Conservation (phyloP, 2,888 invertebrate species). For the Platycnemis pennipes region DNA sequence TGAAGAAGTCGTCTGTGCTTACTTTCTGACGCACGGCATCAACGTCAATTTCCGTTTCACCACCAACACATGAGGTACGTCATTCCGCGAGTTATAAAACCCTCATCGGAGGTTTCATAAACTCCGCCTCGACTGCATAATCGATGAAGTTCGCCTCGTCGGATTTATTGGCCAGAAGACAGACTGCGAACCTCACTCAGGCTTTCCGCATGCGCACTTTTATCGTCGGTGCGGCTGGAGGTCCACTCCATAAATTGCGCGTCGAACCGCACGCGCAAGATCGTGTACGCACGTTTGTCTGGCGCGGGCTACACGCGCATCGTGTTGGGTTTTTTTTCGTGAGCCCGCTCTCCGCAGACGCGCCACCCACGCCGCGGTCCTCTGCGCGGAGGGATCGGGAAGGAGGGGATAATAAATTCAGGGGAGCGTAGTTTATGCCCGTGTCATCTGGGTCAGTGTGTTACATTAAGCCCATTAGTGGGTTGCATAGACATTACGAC, state of each 20-base stretch:
- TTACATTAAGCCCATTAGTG: slow-evolving; percentile 55
- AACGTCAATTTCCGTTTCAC: neutral
- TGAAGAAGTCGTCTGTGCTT: too few relatives aligned
- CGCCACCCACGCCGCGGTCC: slow-evolving; percentile 5
- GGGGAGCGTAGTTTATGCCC: slow-evolving; percentile 27
- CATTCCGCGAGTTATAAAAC: neutral
- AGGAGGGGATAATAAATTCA: slow-evolving; percentile 13
- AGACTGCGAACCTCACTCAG: neutral
- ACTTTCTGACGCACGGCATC: neutral
- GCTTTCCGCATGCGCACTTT: neutral
- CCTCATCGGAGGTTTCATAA: neutral
- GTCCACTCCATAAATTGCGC: neutral
- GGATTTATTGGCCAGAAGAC: neutral
- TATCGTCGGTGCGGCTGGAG: neutral
- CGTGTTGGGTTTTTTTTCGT: neutral
- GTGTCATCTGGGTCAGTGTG: slow-evolving; percentile 53
- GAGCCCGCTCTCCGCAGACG: neutral
- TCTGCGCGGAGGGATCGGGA: neutral
- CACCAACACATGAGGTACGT: neutral
- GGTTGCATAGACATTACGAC: slow-evolving; percentile 38
- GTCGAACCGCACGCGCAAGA: neutral
- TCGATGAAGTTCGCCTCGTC: neutral
- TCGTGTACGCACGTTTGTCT: slow-evolving; percentile 25
- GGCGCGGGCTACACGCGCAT: neutral
- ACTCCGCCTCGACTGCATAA: neutral